These are phyloP conservation scores for Thamnophis sirtalis DNA, from an alignment of 2,113 vertebrate genomes.

Conservation along the genomic window DNA sequence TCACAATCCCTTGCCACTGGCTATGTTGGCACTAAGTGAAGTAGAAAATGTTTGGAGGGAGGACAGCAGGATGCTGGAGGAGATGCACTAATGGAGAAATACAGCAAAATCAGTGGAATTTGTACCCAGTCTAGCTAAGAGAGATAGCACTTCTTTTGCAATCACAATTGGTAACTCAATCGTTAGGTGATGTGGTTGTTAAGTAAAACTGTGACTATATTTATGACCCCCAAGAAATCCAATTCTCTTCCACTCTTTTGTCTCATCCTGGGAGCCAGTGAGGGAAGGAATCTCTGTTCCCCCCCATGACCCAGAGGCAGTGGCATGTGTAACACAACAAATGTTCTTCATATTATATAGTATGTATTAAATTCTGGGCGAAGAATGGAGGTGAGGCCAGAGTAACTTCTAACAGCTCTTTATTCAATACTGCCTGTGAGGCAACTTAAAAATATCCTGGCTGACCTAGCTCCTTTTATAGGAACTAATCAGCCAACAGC, in stretches of 20 bases:
- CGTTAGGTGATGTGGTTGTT: neutral
- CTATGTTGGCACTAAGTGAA: neutral
- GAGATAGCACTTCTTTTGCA: neutral
- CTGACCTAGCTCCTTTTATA: no score
- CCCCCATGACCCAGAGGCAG: neutral
- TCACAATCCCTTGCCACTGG: neutral
- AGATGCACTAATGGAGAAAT: neutral
- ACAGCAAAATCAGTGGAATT: neutral
- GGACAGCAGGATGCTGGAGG: neutral
- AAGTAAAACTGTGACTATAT: neutral
- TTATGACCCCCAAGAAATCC: neutral
- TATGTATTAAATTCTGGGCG: neutral
- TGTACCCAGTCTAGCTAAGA: no score
- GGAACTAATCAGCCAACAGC: no score
- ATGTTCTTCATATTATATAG: neutral
- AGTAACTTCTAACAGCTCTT: no score
- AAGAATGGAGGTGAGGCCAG: no score
- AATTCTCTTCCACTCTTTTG: neutral
- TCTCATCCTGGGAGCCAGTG: neutral
- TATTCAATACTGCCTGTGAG: no score
- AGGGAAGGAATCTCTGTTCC: neutral
- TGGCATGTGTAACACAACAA: neutral
- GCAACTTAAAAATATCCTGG: no score
- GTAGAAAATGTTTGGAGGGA: neutral
- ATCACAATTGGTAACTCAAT: neutral